Evolutionary conservation across 2,113 vertebrate species (phyloP).

Genomic region (Gallinago jamesoni): DNA sequence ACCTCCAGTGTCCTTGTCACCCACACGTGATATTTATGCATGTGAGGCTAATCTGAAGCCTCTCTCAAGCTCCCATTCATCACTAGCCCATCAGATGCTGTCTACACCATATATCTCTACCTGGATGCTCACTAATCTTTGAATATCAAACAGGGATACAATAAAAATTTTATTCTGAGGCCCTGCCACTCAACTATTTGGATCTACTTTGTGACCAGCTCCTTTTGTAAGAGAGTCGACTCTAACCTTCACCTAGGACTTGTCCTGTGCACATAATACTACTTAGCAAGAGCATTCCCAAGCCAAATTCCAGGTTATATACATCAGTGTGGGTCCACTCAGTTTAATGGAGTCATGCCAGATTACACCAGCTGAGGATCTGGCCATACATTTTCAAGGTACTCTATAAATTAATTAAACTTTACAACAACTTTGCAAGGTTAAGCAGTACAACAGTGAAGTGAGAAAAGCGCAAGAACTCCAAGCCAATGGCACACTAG

Average conservation of each 20-base stretch:
- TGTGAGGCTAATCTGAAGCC: constrained; percentile 39
- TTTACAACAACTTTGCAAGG: not conserved
- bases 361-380: not conserved
- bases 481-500: not conserved
- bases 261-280: not conserved
- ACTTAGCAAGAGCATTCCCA: not conserved
- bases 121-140: constrained; percentile 47
- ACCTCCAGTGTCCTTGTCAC: constrained; percentile 63
- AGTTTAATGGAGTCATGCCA: not conserved
- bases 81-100: constrained; percentile 58
- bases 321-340: not conserved
- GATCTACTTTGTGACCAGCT: not conserved
- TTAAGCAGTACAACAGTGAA: not conserved
- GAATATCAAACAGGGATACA: constrained; percentile 57
- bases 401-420: not conserved
- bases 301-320: not conserved
- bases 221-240: not conserved
- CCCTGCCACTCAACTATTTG: constrained; percentile 8
- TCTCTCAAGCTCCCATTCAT: constrained; percentile 59
- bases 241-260: not conserved
- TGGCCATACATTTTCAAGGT: not conserved
- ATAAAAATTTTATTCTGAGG: not conserved
- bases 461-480: not conserved
- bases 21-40: constrained; percentile 61
- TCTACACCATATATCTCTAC: constrained; percentile 59